These are phyloP conservation scores for Carassius gibelio DNA, from an alignment of 2,113 vertebrate genomes.

Conservation along the genomic window DNA sequence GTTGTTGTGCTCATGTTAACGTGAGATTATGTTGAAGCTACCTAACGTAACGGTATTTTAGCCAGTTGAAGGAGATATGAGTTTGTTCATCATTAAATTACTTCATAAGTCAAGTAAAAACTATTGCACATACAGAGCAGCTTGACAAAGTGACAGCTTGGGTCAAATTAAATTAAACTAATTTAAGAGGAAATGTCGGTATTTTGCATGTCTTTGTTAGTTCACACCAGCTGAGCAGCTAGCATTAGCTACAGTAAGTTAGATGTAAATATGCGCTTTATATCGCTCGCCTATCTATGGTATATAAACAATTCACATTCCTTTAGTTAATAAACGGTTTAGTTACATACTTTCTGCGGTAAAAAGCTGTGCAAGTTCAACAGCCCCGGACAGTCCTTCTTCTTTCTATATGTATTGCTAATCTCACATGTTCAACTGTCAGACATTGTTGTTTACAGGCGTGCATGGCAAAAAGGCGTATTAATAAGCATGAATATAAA, in stretches of 20 bases:
- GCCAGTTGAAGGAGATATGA: background rate
- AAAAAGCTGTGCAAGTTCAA: background rate
- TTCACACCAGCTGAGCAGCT: background rate
- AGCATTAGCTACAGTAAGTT: slow-evolving; percentile 3
- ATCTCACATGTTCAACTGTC: background rate
- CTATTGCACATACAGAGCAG: background rate
- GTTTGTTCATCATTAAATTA: background rate
- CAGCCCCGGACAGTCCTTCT: too few species aligned
- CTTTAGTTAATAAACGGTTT: background rate
- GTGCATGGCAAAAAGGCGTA: too few species aligned
- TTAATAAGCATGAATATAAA: background rate
- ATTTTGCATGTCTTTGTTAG: background rate
- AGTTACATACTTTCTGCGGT: background rate
- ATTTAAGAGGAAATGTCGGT: too few species aligned
- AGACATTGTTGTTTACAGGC: background rate
- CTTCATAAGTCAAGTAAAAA: background rate
- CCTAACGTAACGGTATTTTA: slow-evolving; percentile 10
- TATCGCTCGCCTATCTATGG: background rate
- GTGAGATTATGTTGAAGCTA: background rate
- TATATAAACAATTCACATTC: background rate
- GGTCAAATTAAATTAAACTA: background rate
- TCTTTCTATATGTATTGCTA: background rate
- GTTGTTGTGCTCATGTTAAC: background rate
- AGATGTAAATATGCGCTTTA: background rate
- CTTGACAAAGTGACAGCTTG: background rate